Base-by-base conservation (phyloP, 2,797 vertebrate genomes). In the Poeciliopsis infans region DNA sequence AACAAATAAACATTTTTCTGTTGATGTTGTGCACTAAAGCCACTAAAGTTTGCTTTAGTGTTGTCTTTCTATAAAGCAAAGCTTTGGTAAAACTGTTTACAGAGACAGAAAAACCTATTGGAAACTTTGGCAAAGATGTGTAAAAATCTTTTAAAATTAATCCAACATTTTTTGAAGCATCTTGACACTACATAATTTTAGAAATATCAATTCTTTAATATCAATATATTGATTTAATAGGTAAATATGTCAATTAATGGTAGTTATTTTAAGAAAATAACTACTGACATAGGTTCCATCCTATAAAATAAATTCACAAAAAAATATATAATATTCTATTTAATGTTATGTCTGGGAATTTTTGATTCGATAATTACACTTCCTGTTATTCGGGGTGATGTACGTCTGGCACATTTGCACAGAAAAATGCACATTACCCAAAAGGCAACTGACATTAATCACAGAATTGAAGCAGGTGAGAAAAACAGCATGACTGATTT, bases 61-160 rank as follows among this genome's bases (percentile, higher is more conserved):
- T 66, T 0, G 5, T 74, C 74, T 79, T 77, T 53, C 75, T 53
- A 68, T 61, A 18, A 74, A 79, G 49, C n/a, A n/a, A 23, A 28
- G 75, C 77, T 82, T 78, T 11, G 39, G 70, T 77, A 71, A 61
- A 61, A 13, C 71, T 43, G 84, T 89, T 81, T 53, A 61, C 71
- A 74, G 76, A 59, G 61, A 80, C 4, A 0, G n/a, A 82, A 71
- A 15, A 0, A 72, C 31, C 8, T 41, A 75, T 69, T 69, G 20
- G 18, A 12, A 69, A 39, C 36, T 1, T 23, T 69, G 20, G 20
- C 10, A 25, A 69, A 25, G 10, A 41, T n/a, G 2, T n/a, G 25
- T 45, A 45, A 45, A 70, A n/a, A 45, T 6, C 23, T 4, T 41
- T 69, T 69, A 7, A 43, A 25, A 43, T 13, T 13, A 41, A 69